These are phyloP conservation scores for Dasypus novemcinctus DNA, from an alignment of 2,113 vertebrate genomes.

Conservation along the genomic window DNA sequence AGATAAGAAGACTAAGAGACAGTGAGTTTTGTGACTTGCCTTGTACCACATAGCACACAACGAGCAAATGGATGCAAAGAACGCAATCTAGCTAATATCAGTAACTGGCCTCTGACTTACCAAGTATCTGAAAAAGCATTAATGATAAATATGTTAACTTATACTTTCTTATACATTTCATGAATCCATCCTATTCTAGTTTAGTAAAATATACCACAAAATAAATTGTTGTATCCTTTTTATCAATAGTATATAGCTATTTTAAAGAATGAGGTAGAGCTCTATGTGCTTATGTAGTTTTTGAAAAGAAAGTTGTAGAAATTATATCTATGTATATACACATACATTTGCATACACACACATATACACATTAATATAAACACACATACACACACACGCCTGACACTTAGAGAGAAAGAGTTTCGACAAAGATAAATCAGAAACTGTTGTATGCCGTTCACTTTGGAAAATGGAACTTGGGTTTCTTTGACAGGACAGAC, in stretches of 20 bases:
- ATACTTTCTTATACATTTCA: neutral
- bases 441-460: neutral
- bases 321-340: neutral
- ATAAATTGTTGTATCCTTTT: slow-evolving; percentile 13
- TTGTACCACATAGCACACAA: neutral
- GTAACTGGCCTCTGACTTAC: neutral
- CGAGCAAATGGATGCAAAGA: neutral
- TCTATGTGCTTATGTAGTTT: neutral
- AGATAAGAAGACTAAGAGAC: neutral
- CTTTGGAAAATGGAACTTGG: neutral
- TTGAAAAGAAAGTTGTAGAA: neutral
- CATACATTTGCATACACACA: neutral
- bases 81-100: neutral
- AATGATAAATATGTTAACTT: neutral
- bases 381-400: neutral
- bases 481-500: neutral
- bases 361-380: too few relatives aligned
- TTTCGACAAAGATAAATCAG: neutral
- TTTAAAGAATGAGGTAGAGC: neutral
- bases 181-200: neutral
- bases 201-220: slow-evolving; percentile 29
- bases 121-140: neutral
- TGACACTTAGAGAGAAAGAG: neutral
- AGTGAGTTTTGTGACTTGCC: neutral
- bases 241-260: neutral